Conservation (phyloP, 2,113 vertebrate species). For the Candoia aspera region DNA sequence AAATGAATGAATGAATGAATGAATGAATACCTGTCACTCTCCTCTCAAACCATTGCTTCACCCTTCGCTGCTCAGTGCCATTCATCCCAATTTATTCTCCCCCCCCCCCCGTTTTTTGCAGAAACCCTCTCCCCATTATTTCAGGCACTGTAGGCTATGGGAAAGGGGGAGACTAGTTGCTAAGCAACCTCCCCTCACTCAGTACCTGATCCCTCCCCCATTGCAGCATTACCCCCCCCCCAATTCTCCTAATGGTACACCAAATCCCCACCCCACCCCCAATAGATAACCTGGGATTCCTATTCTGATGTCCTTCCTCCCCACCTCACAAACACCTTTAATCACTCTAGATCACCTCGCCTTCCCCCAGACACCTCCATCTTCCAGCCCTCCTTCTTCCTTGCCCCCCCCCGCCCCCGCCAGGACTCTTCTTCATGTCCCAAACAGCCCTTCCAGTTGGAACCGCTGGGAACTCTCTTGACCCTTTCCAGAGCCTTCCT, state of each 20-base stretch:
- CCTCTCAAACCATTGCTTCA: not conserved
- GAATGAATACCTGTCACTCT: not conserved
- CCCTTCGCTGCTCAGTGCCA: not conserved
- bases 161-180: conserved; percentile 24
- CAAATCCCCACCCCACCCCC: not conserved
- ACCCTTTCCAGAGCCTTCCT: not conserved
- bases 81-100: not conserved
- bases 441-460: not conserved
- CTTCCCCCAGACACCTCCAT: not conserved
- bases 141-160: conserved; percentile 23
- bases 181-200: conserved; percentile 18
- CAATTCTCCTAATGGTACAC: not conserved
- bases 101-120: not conserved
- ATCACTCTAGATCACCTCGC: not conserved
- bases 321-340: not conserved
- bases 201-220: conserved; percentile 34
- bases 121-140: conserved; percentile 1
- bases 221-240: conserved; percentile 11
- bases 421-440: not conserved
- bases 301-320: not conserved
- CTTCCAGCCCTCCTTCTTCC: not conserved
- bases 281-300: not conserved
- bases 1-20: not conserved
- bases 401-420: not conserved
- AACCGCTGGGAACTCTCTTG: not conserved